Evolutionary conservation across 2,797 vertebrate genomes (phyloP).

Genomic region (Basileuterus tristriatus): DNA sequence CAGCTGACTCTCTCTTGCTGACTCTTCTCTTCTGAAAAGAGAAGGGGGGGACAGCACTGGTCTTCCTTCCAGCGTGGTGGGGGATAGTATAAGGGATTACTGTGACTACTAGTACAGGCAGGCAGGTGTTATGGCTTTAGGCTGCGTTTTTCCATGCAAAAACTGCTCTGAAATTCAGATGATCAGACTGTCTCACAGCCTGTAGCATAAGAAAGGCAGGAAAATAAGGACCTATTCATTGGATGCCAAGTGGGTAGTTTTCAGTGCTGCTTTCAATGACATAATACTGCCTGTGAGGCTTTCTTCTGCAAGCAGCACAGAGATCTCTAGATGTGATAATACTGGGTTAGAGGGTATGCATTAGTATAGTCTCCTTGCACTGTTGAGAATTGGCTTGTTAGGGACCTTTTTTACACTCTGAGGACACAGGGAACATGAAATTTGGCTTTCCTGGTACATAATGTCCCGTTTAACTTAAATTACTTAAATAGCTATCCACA

Average conservation of each 20-base stretch:
- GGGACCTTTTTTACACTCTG: background rate
- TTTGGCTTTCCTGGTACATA: background rate
- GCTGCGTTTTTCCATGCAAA: background rate
- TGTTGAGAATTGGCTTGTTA: background rate
- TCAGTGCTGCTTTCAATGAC: background rate
- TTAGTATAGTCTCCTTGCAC: background rate
- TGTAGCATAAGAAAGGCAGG: background rate
- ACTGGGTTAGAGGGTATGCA: background rate
- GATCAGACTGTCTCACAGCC: background rate
- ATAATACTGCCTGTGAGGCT: background rate
- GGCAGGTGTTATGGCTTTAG: background rate
- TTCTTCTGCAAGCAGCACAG: background rate
- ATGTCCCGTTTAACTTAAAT: background rate
- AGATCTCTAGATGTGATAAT: background rate
- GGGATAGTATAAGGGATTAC: background rate
- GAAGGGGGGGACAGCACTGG: background rate
- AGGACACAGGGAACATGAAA: background rate
- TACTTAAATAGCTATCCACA: background rate
- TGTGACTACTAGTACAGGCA: background rate
- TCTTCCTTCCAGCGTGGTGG: background rate
- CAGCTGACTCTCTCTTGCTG: background rate
- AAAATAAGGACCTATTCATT: background rate
- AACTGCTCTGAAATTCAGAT: background rate
- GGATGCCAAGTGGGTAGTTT: background rate
- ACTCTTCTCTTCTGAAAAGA: background rate